Evolutionary conservation across 2,888 invertebrate species (phyloP).

Genomic region (Caenorhabditis sp.): DNA sequence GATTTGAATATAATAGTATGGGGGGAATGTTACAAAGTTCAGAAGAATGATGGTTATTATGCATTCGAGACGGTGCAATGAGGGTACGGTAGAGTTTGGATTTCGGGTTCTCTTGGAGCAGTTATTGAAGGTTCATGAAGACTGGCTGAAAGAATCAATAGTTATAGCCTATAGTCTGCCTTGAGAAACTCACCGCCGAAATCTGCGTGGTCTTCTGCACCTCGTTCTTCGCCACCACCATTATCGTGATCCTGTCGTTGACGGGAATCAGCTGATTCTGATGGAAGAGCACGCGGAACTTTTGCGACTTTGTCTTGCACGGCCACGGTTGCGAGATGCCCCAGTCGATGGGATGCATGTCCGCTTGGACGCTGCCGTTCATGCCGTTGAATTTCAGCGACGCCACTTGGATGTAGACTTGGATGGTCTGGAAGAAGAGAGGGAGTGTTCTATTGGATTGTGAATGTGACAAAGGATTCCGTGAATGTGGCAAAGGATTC

Average conservation of each 20-base stretch:
- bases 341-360: constrained; percentile 20
- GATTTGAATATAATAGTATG: too few species aligned
- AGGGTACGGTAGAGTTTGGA: too few species aligned
- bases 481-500: too few species aligned
- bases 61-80: too few species aligned
- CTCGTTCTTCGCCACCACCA: constrained; percentile 9
- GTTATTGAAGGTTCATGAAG: not conserved
- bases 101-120: not conserved
- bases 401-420: constrained; percentile 45
- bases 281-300: constrained; percentile 51
- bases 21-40: too few species aligned
- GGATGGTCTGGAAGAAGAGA: constrained; percentile 34
- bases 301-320: constrained; percentile 32
- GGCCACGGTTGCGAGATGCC: constrained; percentile 23
- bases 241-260: constrained; percentile 16
- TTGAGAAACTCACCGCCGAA: constrained; percentile 17
- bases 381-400: constrained; percentile 38
- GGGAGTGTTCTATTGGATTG: too few species aligned
- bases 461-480: too few species aligned
- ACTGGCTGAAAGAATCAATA: not conserved
- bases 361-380: not conserved
- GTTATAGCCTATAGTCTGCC: not conserved
- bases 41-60: too few species aligned
- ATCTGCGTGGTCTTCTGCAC: not conserved
- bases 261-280: constrained; percentile 15